phyloP scores from a whole-genome alignment of 2,888 invertebrate genomes.

The Cistogaster globosa region DNA sequence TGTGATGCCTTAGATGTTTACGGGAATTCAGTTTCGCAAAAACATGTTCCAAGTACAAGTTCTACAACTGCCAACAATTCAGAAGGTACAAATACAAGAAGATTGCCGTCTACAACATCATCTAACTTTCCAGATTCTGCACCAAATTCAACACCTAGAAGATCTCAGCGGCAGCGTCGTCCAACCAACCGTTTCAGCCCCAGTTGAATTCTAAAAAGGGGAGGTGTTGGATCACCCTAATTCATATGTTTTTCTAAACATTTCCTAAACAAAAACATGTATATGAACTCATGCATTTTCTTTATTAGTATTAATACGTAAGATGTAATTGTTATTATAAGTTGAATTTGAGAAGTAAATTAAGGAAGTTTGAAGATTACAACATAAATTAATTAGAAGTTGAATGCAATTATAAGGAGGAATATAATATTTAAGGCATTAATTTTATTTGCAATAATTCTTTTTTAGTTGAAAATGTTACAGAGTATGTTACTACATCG shows the following conservation, averaged over 20 bases:
- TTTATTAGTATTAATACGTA: not conserved
- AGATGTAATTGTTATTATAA: no score
- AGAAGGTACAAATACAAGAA: slow-evolving; percentile 3
- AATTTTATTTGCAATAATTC: no score
- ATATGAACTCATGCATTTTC: not conserved
- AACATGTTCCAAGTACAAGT: slow-evolving; percentile 17
- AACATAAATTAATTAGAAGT: no score
- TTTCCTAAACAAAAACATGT: not conserved
- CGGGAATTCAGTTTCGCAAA: slow-evolving; percentile 3
- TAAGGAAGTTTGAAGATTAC: no score
- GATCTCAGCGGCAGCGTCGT: slow-evolving; percentile 31
- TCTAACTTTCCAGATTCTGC: not conserved
- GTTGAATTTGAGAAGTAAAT: no score
- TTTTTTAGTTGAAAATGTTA: no score
- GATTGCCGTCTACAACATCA: not conserved
- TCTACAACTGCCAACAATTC: slow-evolving; percentile 15
- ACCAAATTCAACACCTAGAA: slow-evolving; percentile 2
- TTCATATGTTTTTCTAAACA: not conserved
- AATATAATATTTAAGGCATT: no score
- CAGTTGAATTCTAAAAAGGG: slow-evolving; percentile 17
- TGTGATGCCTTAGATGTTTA: slow-evolving; percentile 25
- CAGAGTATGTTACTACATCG: no score
- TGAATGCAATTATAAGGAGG: no score
- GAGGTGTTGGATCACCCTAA: not conserved
- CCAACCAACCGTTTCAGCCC: slow-evolving; percentile 35